phyloP scores from a whole-genome alignment of 2,113 vertebrate species.

The Myiopsitta monachus region DNA sequence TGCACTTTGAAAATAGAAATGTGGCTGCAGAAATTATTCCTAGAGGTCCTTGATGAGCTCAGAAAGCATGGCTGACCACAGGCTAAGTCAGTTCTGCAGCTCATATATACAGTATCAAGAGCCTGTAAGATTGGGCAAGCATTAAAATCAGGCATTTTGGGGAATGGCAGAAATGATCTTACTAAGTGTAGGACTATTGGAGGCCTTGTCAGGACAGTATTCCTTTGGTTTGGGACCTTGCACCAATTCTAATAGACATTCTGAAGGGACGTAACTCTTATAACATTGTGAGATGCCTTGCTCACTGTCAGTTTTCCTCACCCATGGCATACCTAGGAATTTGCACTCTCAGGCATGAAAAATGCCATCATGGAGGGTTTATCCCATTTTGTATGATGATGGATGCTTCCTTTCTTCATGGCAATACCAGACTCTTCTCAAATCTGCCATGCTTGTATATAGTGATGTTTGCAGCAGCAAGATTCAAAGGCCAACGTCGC shows the following conservation, averaged over 20 bases:
- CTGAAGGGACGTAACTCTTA: not conserved
- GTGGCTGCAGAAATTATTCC: not conserved
- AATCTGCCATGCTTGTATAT: not conserved
- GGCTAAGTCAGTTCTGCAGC: not conserved
- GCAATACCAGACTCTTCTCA: not conserved
- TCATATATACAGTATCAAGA: not conserved
- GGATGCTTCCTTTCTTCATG: not conserved
- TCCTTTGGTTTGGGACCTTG: not conserved
- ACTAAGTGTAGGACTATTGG: rapidly evolving
- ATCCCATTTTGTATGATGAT: not conserved
- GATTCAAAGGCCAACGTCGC: not conserved
- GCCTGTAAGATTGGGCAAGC: not conserved
- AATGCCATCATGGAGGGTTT: not conserved
- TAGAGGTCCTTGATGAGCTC: rapidly evolving
- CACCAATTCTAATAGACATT: not conserved
- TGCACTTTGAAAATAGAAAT: not conserved
- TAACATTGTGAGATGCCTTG: not conserved
- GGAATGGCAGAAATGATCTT: not conserved
- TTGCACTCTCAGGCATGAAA: not conserved
- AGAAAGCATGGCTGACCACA: not conserved
- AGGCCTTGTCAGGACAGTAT: not conserved
- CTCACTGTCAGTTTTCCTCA: not conserved
- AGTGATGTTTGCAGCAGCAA: not conserved
- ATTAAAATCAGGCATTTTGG: not conserved
- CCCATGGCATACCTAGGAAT: not conserved